Percentiles rank a stretch among this genome's conserved stretches.
phyloP scores from a whole-genome alignment of 2,113 vertebrate species.

The Xenopus laevis region DNA sequence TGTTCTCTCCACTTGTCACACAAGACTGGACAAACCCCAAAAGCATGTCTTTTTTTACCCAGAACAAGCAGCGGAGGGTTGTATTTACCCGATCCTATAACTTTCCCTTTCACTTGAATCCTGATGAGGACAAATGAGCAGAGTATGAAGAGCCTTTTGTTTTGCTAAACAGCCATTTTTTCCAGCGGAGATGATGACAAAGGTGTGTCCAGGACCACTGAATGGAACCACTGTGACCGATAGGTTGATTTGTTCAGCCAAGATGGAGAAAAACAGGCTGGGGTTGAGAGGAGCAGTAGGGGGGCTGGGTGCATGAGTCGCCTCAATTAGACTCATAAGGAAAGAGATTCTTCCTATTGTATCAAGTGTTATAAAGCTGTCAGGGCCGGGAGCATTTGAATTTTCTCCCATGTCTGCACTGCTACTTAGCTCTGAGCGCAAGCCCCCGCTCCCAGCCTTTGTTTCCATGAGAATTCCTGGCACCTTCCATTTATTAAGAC shows the following conservation, averaged over 20 bases:
- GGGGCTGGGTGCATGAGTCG: slow-evolving; percentile 49
- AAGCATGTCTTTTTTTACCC: slow-evolving; percentile 57
- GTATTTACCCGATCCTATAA: slow-evolving; percentile 55
- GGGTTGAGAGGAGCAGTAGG: slow-evolving; percentile 28
- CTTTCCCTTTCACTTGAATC: slow-evolving; percentile 55
- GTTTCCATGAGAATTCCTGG: slow-evolving; percentile 58
- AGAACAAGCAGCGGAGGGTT: slow-evolving; percentile 51
- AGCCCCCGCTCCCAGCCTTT: slow-evolving; percentile 52
- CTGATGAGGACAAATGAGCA: slow-evolving; percentile 61
- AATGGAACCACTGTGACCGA: slow-evolving; percentile 47
- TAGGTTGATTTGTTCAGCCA: slow-evolving; percentile 38
- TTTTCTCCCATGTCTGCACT: slow-evolving; percentile 47
- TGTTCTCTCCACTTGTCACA: slow-evolving; percentile 51
- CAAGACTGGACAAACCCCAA: slow-evolving; percentile 47
- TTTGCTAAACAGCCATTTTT: slow-evolving; percentile 57
- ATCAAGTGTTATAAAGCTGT: slow-evolving; percentile 64
- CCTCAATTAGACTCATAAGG: slow-evolving; percentile 52
- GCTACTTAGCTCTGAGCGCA: slow-evolving; percentile 51
- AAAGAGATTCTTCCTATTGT: slow-evolving; percentile 61
- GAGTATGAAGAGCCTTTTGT: slow-evolving; percentile 59
- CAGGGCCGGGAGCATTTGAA: slow-evolving; percentile 52
- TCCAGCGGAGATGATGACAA: slow-evolving; percentile 41
- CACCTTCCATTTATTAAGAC: slow-evolving; percentile 51
- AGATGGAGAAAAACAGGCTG: slow-evolving; percentile 43
- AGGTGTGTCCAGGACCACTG: slow-evolving; percentile 55